These are phyloP conservation scores for Oxygymnocypris stewartii DNA, from an alignment of 2,113 vertebrate genomes.

Conservation along the genomic window DNA sequence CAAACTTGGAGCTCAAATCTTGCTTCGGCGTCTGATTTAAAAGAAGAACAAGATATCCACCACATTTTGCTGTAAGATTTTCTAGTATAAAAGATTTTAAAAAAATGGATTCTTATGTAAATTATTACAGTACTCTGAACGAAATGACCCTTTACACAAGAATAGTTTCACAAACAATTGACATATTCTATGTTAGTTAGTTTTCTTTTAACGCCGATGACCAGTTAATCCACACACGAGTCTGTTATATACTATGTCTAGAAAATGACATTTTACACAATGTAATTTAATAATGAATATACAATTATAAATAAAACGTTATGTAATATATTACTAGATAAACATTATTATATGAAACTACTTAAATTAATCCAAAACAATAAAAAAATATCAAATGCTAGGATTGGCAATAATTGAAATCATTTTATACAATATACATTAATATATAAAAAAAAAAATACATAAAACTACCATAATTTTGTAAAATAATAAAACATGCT, in stretches of 20 bases:
- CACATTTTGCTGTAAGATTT: not conserved
- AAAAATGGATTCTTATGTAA: not conserved
- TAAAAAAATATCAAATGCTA: not conserved
- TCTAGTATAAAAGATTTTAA: not conserved
- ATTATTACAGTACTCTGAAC: not conserved
- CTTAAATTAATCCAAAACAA: not conserved
- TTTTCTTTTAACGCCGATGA: no score
- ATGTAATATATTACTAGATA: not conserved
- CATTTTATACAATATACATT: no score
- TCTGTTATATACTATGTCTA: not conserved
- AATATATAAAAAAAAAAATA: no score
- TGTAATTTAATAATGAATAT: not conserved
- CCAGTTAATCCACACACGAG: not conserved
- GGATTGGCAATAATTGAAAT: not conserved
- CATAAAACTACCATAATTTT: not conserved
- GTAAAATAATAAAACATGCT: not conserved
- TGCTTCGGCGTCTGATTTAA: slow-evolving; percentile 81
- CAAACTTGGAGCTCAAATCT: slow-evolving; percentile 91
- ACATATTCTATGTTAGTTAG: no score
- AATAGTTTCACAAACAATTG: not conserved
- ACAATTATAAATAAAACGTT: not conserved
- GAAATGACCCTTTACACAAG: not conserved
- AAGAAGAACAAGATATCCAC: not conserved
- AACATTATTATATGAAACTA: not conserved
- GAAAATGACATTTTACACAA: not conserved